Evolutionary conservation across 64 coral and sea anemone genomes (phyloP), one percentile per base, ranked within the genome.

Genomic region (Stylophora pistillata): DNA sequence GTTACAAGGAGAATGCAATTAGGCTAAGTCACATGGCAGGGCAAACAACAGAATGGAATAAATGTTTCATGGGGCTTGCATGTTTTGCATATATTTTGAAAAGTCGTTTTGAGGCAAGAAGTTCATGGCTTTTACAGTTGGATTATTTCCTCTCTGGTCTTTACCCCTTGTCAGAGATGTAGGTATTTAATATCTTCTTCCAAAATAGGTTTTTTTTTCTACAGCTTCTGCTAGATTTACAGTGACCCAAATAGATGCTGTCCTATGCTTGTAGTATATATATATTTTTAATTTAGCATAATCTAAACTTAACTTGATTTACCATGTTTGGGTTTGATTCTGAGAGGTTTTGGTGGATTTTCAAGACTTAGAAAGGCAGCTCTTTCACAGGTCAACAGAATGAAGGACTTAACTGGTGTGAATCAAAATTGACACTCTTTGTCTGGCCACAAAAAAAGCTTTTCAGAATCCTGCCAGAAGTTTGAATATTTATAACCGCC

Each of bases 81-180:
- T 91, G 90, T 91, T 91, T 91, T 91, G 90, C 90, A 91, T 91
- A 91, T 91, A 60, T 78, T 84, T 86, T 85, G 72, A 85, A 86
- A 87, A 87, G 85, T 87, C 85, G 53, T 74, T 27, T 74, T 87
- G 53, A 87, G 73, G 70, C 70, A 59, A 87, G 70, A 87, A 87
- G 73, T 37, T 87, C 58, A 58, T 87, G 70, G 69, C 85, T 87
- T 87, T 74, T 87, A 74, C 57, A 62, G 71, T 84, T 47, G 33
- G 61, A 84, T 53, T 52, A 14, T 53, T 84, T 84, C 28, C 61
- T 15, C 31, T 26, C 58, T 68, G 17, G 61, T 84, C 34, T 65
- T 27, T 53, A 18, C 25, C 33, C 69, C 33, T 63, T 16, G 31
- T 69, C 61, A 53, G 34, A 84, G 41, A 68, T 84, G 80, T 84